Evolutionary conservation across 2,888 invertebrate species (phyloP), one percentile per base, ranked within the genome.

Genomic region (Girardia tigrina): DNA sequence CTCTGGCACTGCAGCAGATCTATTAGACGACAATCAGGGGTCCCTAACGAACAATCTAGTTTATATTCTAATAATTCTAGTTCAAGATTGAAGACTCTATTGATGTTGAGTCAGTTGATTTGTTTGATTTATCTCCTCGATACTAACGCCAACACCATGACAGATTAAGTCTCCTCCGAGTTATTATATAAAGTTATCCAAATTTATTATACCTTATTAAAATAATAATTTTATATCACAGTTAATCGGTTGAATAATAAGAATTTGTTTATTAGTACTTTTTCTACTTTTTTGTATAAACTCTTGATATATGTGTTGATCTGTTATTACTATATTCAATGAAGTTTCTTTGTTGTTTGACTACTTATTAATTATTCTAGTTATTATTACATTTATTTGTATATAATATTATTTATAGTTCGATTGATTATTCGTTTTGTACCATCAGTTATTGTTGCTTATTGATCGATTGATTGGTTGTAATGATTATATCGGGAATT

Each of bases 361-460:
- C 23, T 4, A 56, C 4, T n/a, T n/a, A 56, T 56, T 56, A 20
- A 56, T 56, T 2, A 4, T 56, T 8, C n/a, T 56, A 56, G 56
- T 56, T 56, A 56, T 16, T 56, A 56, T 56, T 56, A 56, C n/a
- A 56, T 12, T 56, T 56, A 56, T 56, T 56, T 56, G 56, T 56
- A 56, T 56, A 56, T 56, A 56, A 6, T 8, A 20, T 8, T 4
- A 56, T 56, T 20, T 56, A 56, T 56, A 56, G 8, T 56, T 4
- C 56, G 23, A 56, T 56, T 56, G 4, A 56, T 56, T 56, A 56
- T 56, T 56, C 20, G n/a, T 20, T 56, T n/a, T 56, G 56, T 56
- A 56, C 23, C 4, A 20, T 56, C n/a, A n/a, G n/a, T 56, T 4
- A 56, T 12, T 56, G 56, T 56, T 16, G 23, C n/a, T 56, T 56